These are phyloP conservation scores for Hydriomena furcata DNA, from an alignment of 2,888 invertebrate genomes.

Conservation along the genomic window DNA sequence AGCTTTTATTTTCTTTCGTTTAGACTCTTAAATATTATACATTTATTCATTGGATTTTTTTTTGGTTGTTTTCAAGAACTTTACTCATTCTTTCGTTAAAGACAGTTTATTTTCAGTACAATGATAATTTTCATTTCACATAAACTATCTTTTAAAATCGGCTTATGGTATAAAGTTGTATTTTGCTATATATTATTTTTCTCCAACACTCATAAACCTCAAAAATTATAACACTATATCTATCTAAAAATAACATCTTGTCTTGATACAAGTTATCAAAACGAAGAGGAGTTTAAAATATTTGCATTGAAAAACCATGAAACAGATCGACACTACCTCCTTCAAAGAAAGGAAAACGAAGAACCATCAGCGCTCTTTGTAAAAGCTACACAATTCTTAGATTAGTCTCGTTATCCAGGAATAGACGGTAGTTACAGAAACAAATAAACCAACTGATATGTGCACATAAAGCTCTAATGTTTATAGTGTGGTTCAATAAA, in stretches of 20 bases:
- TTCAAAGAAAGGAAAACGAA: not conserved
- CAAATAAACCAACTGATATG: conserved; percentile 39
- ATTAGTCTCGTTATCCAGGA: conserved; percentile 8
- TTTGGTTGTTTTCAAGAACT: not conserved
- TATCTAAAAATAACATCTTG: too few relatives aligned
- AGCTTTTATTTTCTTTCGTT: not conserved
- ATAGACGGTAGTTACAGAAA: conserved; percentile 27
- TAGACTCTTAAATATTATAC: not conserved
- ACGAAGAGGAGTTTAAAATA: too few relatives aligned
- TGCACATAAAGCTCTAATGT: conserved; percentile 37
- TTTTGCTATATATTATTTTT: too few relatives aligned
- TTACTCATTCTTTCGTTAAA: not conserved
- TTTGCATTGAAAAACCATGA: not conserved
- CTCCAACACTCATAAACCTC: too few relatives aligned
- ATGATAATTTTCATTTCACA: too few relatives aligned
- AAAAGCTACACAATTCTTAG: conserved; percentile 2
- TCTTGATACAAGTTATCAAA: too few relatives aligned
- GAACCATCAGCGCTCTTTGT: not conserved
- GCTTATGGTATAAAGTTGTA: too few relatives aligned
- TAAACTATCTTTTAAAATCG: too few relatives aligned
- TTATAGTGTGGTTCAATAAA: conserved; percentile 47
- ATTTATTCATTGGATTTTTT: too few relatives aligned
- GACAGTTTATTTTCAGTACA: too few relatives aligned
- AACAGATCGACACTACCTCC: not conserved
- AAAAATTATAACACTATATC: too few relatives aligned